A percentile compares a stretch with the other conserved stretches of the same genome.
phyloP scores from a whole-genome alignment of 2,113 vertebrate species.

The Labeo catla region DNA sequence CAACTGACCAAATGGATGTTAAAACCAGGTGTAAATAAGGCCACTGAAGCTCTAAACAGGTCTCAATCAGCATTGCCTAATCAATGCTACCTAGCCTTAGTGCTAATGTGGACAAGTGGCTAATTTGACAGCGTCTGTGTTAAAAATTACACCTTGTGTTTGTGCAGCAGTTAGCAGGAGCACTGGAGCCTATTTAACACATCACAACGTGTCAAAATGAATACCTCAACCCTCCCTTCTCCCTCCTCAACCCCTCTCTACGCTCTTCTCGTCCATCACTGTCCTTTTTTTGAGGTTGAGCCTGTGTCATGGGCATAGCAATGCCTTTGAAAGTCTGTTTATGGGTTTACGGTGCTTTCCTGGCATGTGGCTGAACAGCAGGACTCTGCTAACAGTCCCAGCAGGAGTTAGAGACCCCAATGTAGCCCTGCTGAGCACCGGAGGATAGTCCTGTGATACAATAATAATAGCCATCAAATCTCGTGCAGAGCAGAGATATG shows the following conservation, averaged over 20 bases:
- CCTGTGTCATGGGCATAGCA: slow-evolving; percentile 62
- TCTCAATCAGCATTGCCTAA: slow-evolving; percentile 52
- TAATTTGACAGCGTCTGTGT: slow-evolving; percentile 74
- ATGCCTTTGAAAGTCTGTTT: slow-evolving; percentile 83
- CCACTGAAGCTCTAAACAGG: not conserved
- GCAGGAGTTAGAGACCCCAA: slow-evolving; percentile 54
- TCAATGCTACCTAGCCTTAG: slow-evolving; percentile 63
- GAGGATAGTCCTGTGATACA: slow-evolving; percentile 42
- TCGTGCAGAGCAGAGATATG: not conserved
- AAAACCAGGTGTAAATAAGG: not conserved
- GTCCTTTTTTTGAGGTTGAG: slow-evolving; percentile 53
- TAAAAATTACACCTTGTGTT: slow-evolving; percentile 73
- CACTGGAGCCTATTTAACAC: slow-evolving; percentile 58
- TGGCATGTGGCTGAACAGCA: slow-evolving; percentile 73
- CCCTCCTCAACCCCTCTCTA: slow-evolving; percentile 17
- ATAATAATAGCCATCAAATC: slow-evolving; percentile 17
- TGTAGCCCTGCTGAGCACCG: slow-evolving; percentile 38
- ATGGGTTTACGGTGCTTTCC: slow-evolving; percentile 79
- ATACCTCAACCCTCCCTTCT: slow-evolving; percentile 54
- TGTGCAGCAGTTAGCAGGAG: slow-evolving; percentile 75
- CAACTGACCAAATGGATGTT: not conserved
- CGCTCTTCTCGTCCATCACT: slow-evolving; percentile 46
- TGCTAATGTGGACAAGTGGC: slow-evolving; percentile 73
- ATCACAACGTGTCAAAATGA: slow-evolving; percentile 69
- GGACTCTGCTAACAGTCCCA: slow-evolving; percentile 80